Conservation (phyloP, 1,140 invertebrate genomes). For the Maniola jurtina region DNA sequence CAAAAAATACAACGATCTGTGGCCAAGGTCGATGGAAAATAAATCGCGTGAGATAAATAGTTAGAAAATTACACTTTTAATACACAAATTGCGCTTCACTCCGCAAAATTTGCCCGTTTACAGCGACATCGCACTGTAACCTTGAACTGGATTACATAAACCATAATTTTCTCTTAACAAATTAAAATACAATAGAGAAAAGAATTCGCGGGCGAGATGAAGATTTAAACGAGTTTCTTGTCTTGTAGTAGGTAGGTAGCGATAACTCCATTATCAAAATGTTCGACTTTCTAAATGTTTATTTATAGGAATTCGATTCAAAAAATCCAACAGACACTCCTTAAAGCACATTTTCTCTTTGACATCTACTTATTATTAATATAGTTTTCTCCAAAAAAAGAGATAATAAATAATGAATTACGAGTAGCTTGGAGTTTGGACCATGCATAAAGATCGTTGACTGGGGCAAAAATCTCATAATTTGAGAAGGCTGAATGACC, state of each 20-base stretch:
- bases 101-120: neutral
- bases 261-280: neutral
- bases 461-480: too few relatives aligned
- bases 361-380: too few relatives aligned
- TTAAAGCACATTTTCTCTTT: neutral
- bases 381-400: neutral
- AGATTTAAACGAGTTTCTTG: neutral
- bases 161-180: neutral
- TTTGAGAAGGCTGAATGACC: too few relatives aligned
- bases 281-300: conserved; percentile 3
- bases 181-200: conserved; percentile 4
- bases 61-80: conserved; percentile 9
- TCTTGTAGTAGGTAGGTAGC: neutral
- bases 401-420: neutral
- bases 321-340: neutral
- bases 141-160: conserved; percentile 4
- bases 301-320: neutral
- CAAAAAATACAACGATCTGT: conserved; percentile 1
- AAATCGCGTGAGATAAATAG: conserved; percentile 13
- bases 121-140: neutral
- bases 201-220: neutral
- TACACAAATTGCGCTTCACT: neutral
- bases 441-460: too few relatives aligned
- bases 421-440: too few relatives aligned
- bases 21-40: conserved; percentile 2